These are phyloP conservation scores for Neomonachus schauinslandi DNA, from an alignment of 2,113 vertebrate species.

Conservation along the genomic window DNA sequence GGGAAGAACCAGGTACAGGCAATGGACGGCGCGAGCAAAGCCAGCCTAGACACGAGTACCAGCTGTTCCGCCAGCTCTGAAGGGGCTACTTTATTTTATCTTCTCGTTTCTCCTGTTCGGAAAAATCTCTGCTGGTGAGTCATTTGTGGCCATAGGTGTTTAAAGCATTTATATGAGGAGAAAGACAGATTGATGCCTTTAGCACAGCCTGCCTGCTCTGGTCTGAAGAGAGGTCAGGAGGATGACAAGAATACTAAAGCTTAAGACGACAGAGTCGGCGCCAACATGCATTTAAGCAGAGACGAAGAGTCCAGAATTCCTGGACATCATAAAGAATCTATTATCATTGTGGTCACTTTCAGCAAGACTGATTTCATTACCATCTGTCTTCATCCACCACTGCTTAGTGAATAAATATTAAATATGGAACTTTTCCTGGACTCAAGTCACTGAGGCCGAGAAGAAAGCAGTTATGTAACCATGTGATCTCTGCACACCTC, in stretches of 20 bases:
- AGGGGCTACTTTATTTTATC: constrained; percentile 47
- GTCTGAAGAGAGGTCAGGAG: constrained; percentile 86
- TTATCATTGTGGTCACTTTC: constrained; percentile 89
- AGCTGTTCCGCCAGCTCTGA: background rate
- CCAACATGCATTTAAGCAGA: constrained; percentile 86
- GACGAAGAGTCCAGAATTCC: constrained; percentile 87
- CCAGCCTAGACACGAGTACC: background rate
- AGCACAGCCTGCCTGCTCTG: constrained; percentile 83
- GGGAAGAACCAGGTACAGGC: background rate
- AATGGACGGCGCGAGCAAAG: background rate
- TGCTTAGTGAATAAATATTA: constrained; percentile 87
- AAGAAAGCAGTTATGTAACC: constrained; percentile 70
- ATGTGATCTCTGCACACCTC: constrained; percentile 55
- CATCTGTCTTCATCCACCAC: constrained; percentile 88
- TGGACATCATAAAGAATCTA: constrained; percentile 91
- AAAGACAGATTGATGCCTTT: constrained; percentile 88
- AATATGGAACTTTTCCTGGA: constrained; percentile 86
- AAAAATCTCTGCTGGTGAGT: constrained; percentile 77
- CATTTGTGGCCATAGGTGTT: constrained; percentile 83
- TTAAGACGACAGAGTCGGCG: constrained; percentile 85
- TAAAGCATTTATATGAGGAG: constrained; percentile 84
- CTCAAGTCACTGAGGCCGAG: constrained; percentile 81
- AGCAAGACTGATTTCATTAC: constrained; percentile 89
- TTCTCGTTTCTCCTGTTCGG: constrained; percentile 31
- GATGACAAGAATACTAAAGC: constrained; percentile 84